Percentiles rank a stretch among this genome's conserved stretches.
Evolutionary conservation across 2,888 invertebrate genomes (phyloP).

Genomic region (Bellardia pandia): DNA sequence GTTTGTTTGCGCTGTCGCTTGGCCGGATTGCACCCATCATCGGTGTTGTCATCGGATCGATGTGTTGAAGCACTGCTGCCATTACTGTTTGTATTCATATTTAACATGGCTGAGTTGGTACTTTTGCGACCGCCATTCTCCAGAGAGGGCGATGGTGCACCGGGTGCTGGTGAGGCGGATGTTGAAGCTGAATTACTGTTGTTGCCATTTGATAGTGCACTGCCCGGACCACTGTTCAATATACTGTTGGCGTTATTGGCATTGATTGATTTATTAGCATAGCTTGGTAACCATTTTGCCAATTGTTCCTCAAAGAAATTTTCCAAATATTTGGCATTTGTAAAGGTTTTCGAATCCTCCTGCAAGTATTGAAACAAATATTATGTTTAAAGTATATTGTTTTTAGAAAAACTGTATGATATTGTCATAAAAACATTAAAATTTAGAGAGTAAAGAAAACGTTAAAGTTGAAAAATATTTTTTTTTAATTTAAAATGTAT

Average conservation of each 20-base stretch:
- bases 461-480: no score
- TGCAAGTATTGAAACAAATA: constrained; percentile 79
- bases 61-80: constrained; percentile 67
- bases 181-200: constrained; percentile 77
- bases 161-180: constrained; percentile 75
- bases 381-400: not conserved
- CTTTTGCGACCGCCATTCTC: constrained; percentile 80
- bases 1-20: constrained; percentile 81
- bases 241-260: constrained; percentile 71
- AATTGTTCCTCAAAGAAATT: constrained; percentile 94
- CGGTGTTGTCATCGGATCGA: constrained; percentile 75
- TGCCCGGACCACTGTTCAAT: constrained; percentile 44
- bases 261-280: constrained; percentile 83
- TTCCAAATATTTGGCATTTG: constrained; percentile 92
- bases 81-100: constrained; percentile 70
- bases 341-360: constrained; percentile 91
- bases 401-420: no score
- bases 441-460: no score
- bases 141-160: constrained; percentile 74
- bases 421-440: no score
- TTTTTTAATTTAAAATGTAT: no score
- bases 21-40: constrained; percentile 81
- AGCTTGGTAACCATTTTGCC: constrained; percentile 91
- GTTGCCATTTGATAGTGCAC: constrained; percentile 72
- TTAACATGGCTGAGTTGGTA: constrained; percentile 77